Percentiles rank a stretch among this genome's conserved stretches.
Evolutionary conservation across 2,888 invertebrate species (phyloP).

Genomic region (Dromius quadrimaculatus): DNA sequence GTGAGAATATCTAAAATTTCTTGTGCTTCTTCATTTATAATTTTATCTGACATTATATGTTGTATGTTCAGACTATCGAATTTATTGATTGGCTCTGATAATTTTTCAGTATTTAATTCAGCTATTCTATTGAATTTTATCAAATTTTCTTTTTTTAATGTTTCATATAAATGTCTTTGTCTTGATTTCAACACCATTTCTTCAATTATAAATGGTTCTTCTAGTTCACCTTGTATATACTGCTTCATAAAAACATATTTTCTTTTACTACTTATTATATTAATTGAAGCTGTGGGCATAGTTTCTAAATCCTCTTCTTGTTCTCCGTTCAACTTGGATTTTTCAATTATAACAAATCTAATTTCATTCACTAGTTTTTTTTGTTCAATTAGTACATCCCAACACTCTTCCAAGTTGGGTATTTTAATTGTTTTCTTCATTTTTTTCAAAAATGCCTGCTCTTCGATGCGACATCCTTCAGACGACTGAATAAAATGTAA

Average conservation of each 20-base stretch:
- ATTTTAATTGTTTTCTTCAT: slow-evolving; percentile 47
- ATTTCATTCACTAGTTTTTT: slow-evolving; percentile 50
- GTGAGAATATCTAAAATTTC: slow-evolving; percentile 48
- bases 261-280: not conserved
- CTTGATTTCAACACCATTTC: slow-evolving; percentile 23
- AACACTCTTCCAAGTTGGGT: slow-evolving; percentile 54
- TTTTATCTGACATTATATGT: slow-evolving; percentile 53
- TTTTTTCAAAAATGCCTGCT: slow-evolving; percentile 29
- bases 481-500: slow-evolving; percentile 7
- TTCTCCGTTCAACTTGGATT: not conserved
- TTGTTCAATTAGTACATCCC: slow-evolving; percentile 52
- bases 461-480: slow-evolving; percentile 7
- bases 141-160: slow-evolving; percentile 44
- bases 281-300: not conserved
- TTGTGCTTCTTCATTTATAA: slow-evolving; percentile 40
- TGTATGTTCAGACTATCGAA: slow-evolving; percentile 53
- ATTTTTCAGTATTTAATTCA: slow-evolving; percentile 38
- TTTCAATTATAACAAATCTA: slow-evolving; percentile 52
- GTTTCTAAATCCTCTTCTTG: slow-evolving; percentile 3
- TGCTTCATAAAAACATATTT: slow-evolving; percentile 35
- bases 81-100: slow-evolving; percentile 25
- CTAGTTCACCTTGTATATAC: not conserved
- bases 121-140: slow-evolving; percentile 52
- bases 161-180: slow-evolving; percentile 39
- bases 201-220: slow-evolving; percentile 16